Conservation (phyloP, 2,797 vertebrate species). For the Petrocephalus schoutedeni region DNA sequence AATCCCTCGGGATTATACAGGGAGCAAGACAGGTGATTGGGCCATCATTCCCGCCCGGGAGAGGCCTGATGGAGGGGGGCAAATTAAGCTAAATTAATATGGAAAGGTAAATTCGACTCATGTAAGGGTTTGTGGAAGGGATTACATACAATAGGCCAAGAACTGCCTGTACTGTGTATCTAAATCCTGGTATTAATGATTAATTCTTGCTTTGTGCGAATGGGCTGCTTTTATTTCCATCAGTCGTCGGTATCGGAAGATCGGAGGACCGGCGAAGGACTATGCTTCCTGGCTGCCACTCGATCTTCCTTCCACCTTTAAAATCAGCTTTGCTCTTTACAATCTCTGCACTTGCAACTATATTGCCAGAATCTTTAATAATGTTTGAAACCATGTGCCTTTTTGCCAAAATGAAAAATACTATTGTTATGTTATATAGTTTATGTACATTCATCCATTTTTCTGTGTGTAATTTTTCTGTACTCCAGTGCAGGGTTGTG, state of each 20-base stretch:
- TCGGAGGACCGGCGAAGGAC: not conserved
- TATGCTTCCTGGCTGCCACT: not conserved
- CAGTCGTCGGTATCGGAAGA: not conserved
- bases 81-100: not conserved
- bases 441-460: not conserved
- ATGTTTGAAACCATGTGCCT: not conserved
- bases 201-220: not conserved
- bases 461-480: not conserved
- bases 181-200: slow-evolving; percentile 11
- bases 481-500: not conserved
- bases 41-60: too few species aligned
- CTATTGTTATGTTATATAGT: not conserved
- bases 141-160: not conserved
- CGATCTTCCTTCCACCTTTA: not conserved
- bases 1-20: too few species aligned
- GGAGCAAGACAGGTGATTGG: too few species aligned
- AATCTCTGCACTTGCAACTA: not conserved
- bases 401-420: not conserved
- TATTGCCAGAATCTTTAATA: not conserved
- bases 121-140: not conserved
- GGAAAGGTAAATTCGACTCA: not conserved
- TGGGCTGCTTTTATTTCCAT: not conserved
- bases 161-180: not conserved
- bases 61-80: not conserved
- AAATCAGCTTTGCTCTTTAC: not conserved